Base-by-base conservation (phyloP, 2,113 vertebrate genomes). In the Formicarius rufipectus region DNA sequence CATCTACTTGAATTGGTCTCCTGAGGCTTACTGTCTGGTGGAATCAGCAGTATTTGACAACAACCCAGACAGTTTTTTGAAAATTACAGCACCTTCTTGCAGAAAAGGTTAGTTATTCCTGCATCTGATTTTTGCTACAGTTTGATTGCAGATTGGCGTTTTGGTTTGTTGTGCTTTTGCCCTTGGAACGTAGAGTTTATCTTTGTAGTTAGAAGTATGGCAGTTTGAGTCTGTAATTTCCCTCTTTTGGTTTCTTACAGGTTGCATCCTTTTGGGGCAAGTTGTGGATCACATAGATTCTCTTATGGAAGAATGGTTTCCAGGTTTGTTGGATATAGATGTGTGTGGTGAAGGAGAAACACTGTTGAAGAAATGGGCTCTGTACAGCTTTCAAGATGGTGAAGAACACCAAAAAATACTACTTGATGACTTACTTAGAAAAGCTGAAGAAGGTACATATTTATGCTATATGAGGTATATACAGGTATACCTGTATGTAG, bases 251-350 rank as follows among this genome's bases (percentile, higher is more conserved):
- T 89, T 90, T 96, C 75, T 47, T 84, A 10, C 91, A 99, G 99
- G 99, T 40, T 98, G 98, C 90, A 97, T 99, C 84, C 95, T 99
- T 73, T 95, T 99, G 97, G 99, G 99, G 21, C 99, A 99, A 97
- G 98, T 99, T 93, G 99, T 99, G 95, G 99, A 99, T 96, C 99
- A 99, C 91, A 98, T 99, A 42, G 99, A 99, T 98, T 99, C 99
- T 68, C 97, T 99, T 60, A 98, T 99, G 98, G 99, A 99, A 96
- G 99, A 99, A 75, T 99, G 99, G 99, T 99, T 99, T 96, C 99
- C 99, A 7, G 98, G 99, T 37, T 97, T 99, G 59, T 96, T 99
- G 78, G 98, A 98, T 97, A 99, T 98, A 9, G 99, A 99, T 96
- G 96, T 99, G 62, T 99, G 98, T 87, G 99, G 99, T 59, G 98